A percentile compares a stretch with the other conserved stretches of the same genome.
phyloP scores from a whole-genome alignment of 1,140 invertebrate genomes.

The Dolichoris vasculosae region DNA sequence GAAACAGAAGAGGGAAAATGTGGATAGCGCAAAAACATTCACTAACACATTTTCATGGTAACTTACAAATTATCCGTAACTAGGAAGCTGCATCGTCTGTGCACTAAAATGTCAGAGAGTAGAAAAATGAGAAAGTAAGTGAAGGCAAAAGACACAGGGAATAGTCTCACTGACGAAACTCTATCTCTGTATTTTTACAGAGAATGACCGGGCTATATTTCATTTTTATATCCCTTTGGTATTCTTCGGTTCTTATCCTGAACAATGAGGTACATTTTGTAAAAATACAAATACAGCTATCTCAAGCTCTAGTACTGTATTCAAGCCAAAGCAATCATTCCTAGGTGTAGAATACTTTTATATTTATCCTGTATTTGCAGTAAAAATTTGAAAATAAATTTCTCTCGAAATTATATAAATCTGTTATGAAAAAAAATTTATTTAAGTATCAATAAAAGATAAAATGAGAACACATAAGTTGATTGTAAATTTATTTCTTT shows the following conservation, averaged over 20 bases:
- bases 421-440: too few species aligned
- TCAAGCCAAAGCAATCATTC: neutral
- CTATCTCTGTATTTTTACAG: neutral
- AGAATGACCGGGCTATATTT: neutral
- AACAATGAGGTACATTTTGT: neutral
- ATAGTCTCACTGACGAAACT: neutral
- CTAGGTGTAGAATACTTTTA: too few species aligned
- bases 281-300: neutral
- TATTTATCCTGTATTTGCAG: too few species aligned
- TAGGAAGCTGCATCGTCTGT: neutral
- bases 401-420: too few species aligned
- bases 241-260: neutral
- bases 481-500: too few species aligned
- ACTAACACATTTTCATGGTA: neutral
- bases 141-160: neutral
- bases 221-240: neutral
- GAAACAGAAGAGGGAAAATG: neutral
- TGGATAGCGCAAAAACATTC: neutral
- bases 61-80: neutral
- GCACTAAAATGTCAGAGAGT: neutral
- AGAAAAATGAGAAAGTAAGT: neutral
- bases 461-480: too few species aligned
- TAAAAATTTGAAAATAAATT: too few species aligned
- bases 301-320: neutral
- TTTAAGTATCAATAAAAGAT: too few species aligned